Conservation (phyloP, 1,140 invertebrate genomes). For the Drosophila repletoides region DNA sequence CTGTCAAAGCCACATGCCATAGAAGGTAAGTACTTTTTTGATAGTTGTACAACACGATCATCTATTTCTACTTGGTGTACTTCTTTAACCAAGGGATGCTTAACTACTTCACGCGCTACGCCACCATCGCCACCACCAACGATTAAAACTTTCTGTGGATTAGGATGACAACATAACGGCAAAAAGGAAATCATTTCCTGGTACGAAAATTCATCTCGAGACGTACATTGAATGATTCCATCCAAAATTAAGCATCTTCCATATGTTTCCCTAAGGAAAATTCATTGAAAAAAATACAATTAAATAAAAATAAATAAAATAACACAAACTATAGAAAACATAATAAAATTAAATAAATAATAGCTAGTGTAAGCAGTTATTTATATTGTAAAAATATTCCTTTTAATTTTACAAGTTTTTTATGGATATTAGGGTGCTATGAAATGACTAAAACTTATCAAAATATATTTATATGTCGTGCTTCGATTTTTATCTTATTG, state of each 20-base stretch:
- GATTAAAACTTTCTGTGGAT: constrained; percentile 96
- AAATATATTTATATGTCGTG: no score
- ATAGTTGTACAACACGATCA: constrained; percentile 93
- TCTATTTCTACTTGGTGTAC: constrained; percentile 98
- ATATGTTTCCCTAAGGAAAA: constrained; percentile 91
- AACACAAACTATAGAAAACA: background rate
- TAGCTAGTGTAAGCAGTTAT: no score
- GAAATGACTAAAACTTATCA: no score
- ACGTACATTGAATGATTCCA: constrained; percentile 98
- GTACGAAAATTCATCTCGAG: constrained; percentile 98
- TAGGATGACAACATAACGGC: constrained; percentile 94
- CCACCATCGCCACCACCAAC: constrained; percentile 97
- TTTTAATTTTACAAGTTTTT: no score
- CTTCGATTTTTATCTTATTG: no score
- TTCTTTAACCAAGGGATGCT: constrained; percentile 94
- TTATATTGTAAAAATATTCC: no score
- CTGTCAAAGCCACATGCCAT: constrained; percentile 94
- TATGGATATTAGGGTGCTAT: no score
- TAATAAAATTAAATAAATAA: no score
- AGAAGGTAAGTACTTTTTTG: constrained; percentile 94
- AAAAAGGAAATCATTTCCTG: constrained; percentile 99
- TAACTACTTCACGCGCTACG: constrained; percentile 96
- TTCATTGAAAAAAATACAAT: constrained; percentile 41
- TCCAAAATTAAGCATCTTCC: constrained; percentile 96
- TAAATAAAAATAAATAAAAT: constrained; percentile 1